A percentile compares a stretch with the other conserved stretches of the same genome.
phyloP scores from a whole-genome alignment of 2,113 vertebrate species.

The Rhombomys opimus region DNA sequence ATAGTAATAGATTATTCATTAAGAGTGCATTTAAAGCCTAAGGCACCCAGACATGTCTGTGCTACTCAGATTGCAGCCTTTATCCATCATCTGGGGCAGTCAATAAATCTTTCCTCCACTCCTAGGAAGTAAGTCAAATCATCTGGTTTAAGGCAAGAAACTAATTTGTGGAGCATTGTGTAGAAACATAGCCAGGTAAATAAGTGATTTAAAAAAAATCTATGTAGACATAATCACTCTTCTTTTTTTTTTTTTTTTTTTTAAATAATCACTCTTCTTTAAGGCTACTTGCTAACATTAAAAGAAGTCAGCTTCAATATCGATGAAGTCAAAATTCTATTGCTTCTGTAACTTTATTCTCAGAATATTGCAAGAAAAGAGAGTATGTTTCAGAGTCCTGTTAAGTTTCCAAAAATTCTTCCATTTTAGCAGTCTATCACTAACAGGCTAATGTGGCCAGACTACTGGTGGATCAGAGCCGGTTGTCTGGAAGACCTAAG shows the following conservation, averaged over 20 bases:
- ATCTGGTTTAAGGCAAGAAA: constrained; percentile 37
- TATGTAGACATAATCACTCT: background rate
- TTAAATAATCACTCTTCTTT: constrained; percentile 34
- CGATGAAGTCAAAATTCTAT: constrained; percentile 12
- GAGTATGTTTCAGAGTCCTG: constrained; percentile 19
- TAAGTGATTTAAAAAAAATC: background rate
- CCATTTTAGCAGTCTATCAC: background rate
- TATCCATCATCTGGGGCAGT: background rate
- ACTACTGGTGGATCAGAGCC: background rate
- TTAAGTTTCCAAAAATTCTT: constrained; percentile 36
- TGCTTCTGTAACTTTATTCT: background rate
- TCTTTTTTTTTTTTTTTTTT: background rate
- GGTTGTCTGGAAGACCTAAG: background rate
- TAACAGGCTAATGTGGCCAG: background rate
- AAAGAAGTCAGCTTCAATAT: background rate
- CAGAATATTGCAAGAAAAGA: constrained; percentile 27
- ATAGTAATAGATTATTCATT: constrained; percentile 24
- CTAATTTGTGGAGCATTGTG: background rate
- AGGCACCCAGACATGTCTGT: background rate
- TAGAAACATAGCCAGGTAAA: background rate
- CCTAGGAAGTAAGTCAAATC: background rate
- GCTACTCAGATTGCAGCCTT: background rate
- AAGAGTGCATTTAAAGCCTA: background rate
- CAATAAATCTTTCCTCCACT: background rate
- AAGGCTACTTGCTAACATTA: background rate